Evolutionary conservation across 2,113 vertebrate species (phyloP).

Genomic region (Heterotis niloticus): DNA sequence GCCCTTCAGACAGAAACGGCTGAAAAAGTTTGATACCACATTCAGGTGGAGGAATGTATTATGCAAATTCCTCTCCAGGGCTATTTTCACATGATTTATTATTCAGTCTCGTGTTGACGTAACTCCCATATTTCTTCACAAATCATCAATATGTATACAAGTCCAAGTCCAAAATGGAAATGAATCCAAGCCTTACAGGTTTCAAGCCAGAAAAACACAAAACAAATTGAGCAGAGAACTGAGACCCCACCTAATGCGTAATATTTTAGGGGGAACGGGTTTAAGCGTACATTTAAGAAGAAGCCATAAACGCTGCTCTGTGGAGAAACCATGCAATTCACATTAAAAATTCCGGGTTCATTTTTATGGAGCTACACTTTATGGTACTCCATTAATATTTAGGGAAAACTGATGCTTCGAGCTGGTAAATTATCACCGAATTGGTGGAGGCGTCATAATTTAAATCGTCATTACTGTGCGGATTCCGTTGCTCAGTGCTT

Average conservation of each 20-base stretch:
- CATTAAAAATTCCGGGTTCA: too few relatives aligned
- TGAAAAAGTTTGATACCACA: constrained; percentile 45
- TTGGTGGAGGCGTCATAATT: not conserved
- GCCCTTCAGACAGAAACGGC: constrained; percentile 28
- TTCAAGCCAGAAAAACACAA: not conserved
- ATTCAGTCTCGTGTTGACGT: constrained; percentile 45
- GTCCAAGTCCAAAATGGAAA: constrained; percentile 30
- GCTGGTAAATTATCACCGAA: too few relatives aligned
- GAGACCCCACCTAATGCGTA: too few relatives aligned
- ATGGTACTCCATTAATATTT: too few relatives aligned
- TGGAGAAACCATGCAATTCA: too few relatives aligned
- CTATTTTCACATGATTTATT: constrained; percentile 44
- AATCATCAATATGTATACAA: constrained; percentile 49
- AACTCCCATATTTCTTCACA: constrained; percentile 54
- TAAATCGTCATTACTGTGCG: not conserved
- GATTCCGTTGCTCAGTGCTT: not conserved
- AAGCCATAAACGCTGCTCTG: too few relatives aligned
- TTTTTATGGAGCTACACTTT: too few relatives aligned
- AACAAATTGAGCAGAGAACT: not conserved
- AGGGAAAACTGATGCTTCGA: too few relatives aligned
- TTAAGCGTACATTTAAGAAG: too few relatives aligned
- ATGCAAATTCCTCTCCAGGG: constrained; percentile 36
- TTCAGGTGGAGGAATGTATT: constrained; percentile 46
- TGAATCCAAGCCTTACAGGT: not conserved
- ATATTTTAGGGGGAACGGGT: too few relatives aligned